A percentile compares a stretch with the other conserved stretches of the same genome.
Conservation (phyloP, 2,113 vertebrate genomes). For the Spea multiplicata region DNA sequence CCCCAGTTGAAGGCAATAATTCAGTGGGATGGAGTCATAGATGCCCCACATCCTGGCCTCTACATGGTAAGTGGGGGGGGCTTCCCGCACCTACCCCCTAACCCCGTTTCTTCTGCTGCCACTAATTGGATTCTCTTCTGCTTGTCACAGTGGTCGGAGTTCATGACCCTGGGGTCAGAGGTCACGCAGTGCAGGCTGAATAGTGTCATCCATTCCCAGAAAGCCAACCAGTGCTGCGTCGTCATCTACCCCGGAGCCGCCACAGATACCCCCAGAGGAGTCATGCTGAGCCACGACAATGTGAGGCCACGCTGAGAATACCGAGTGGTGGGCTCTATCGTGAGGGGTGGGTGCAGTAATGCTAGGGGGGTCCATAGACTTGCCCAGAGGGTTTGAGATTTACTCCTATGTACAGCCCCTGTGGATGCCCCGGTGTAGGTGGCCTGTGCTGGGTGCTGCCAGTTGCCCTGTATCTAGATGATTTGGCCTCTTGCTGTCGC, state of each 20-base stretch:
- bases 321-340: neutral
- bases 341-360: too few relatives aligned
- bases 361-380: too few relatives aligned
- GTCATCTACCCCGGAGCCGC: slow-evolving; percentile 75
- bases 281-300: slow-evolving; percentile 79
- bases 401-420: too few relatives aligned
- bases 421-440: too few relatives aligned
- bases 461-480: too few relatives aligned
- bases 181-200: slow-evolving; percentile 61
- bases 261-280: slow-evolving; percentile 71
- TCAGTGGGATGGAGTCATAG: slow-evolving; percentile 20
- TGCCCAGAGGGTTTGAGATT: too few relatives aligned
- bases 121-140: neutral
- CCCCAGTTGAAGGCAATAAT: slow-evolving; percentile 24
- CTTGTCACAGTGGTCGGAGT: slow-evolving; percentile 68
- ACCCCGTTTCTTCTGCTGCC: neutral
- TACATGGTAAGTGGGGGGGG: slow-evolving; percentile 31
- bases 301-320: slow-evolving; percentile 53
- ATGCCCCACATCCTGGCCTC: neutral
- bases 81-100: neutral
- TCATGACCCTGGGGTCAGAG: slow-evolving; percentile 65
- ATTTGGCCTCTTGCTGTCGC: too few relatives aligned
- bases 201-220: slow-evolving; percentile 61
- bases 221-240: slow-evolving; percentile 70
- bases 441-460: too few relatives aligned